Evolutionary conservation across 1,140 invertebrate genomes (phyloP), one percentile per base, ranked within the genome.

Genomic region (Subanguina moxae): DNA sequence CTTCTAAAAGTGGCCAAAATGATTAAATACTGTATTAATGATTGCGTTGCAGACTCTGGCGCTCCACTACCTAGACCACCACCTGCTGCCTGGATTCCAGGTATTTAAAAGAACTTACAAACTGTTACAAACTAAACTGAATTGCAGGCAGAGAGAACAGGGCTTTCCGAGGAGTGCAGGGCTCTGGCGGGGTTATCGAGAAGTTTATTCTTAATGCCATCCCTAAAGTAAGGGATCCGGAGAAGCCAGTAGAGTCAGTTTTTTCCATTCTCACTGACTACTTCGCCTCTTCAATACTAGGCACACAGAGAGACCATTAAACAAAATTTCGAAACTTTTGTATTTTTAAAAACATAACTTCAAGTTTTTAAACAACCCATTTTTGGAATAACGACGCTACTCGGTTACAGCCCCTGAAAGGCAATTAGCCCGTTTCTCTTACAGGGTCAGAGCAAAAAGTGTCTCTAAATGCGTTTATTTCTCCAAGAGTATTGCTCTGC

Each of bases 141-240:
- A n/a, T n/a, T n/a, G n/a, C n/a, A n/a, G 78, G 78, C n/a, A 65
- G 70, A 38, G 79, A 81, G 58, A 81, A 81, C 64, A 52, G 79
- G 5, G 69, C 70, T 15, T 81, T 81, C 79, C 70, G 79, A 52
- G 79, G 79, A 43, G 73, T 76, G 9, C 59, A 68, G 15, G 62
- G 65, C 23, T 73, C 70, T 8, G 72, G 72, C 46, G 81, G 81
- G 7, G 62, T 83, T 15, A 81, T 81, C 57, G 79, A 81, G 48
- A 81, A 83, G 68, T 81, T 81, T 71, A 81, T 81, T 57, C 66
- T 81, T 42, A 82, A 81, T 64, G 71, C 78, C 8, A 81, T 81
- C 30, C 81, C 81, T 28, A 69, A 68, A 27, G 72, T 80, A 19
- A 62, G 78, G 32, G 78, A 80, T 42, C 74, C 78, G 8, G 56